Evolutionary conservation across 2,888 invertebrate species (phyloP).

Genomic region (Drosophila nigritarsus): DNA sequence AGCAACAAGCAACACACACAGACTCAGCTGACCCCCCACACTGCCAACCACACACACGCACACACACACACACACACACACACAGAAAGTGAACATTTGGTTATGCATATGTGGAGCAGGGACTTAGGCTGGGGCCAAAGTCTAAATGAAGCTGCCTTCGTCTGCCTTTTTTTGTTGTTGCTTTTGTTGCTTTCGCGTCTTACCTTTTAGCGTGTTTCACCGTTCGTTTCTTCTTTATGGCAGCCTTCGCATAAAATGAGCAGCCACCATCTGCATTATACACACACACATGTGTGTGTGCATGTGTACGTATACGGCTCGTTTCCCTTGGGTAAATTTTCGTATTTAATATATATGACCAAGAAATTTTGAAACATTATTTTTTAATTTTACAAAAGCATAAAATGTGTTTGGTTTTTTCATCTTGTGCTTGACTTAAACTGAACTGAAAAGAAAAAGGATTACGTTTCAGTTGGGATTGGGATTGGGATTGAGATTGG

Average conservation of each 20-base stretch:
- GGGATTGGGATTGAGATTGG: background rate
- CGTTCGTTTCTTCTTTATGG: conserved; percentile 72
- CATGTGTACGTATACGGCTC: conserved; percentile 43
- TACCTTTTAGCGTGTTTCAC: conserved; percentile 79
- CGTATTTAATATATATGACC: conserved; percentile 74
- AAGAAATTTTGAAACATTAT: conserved; percentile 75
- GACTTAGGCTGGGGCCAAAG: conserved; percentile 64
- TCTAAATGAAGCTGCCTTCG: conserved; percentile 66
- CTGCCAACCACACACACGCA: conserved; percentile 32
- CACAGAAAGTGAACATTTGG: conserved; percentile 37
- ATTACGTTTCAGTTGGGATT: background rate
- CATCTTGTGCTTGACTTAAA: background rate
- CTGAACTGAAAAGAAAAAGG: background rate
- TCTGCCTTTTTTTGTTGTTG: conserved; percentile 44
- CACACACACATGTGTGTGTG: conserved; percentile 5
- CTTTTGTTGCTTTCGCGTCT: conserved; percentile 52
- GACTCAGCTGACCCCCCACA: conserved; percentile 32
- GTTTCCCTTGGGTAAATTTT: conserved; percentile 74
- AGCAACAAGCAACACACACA: conserved; percentile 53
- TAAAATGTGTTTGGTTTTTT: conserved; percentile 30
- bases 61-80: conserved; percentile 20
- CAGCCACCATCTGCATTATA: conserved; percentile 39
- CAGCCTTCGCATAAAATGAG: conserved; percentile 71
- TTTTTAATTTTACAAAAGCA: conserved; percentile 68
- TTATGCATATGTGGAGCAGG: conserved; percentile 68